A percentile compares a stretch with the other conserved stretches of the same genome.
These are phyloP conservation scores for Sphenodon punctatus DNA, from an alignment of 2,797 vertebrate species.

Conservation along the genomic window DNA sequence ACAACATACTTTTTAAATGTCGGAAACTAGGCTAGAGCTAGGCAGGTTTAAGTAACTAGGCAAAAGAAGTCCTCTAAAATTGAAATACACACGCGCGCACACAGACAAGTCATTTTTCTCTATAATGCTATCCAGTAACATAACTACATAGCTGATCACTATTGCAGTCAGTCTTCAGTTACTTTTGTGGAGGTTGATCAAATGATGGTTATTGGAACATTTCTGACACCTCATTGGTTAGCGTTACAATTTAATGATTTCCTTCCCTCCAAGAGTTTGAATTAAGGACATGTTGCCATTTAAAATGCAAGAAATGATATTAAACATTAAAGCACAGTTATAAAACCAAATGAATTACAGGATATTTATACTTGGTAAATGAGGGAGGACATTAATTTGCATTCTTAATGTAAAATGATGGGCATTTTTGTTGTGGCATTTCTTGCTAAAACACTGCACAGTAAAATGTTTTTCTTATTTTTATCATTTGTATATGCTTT, in stretches of 20 bases:
- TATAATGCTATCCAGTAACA: no score
- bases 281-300: neutral
- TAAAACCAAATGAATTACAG: neutral
- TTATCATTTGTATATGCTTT: neutral
- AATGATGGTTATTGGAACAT: neutral
- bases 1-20: no score
- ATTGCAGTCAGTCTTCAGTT: neutral
- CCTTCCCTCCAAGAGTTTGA: neutral
- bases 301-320: neutral
- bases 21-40: no score
- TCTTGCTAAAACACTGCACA: neutral
- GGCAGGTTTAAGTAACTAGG: no score
- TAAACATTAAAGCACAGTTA: neutral
- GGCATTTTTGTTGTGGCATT: neutral
- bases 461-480: neutral
- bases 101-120: no score
- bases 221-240: rapidly evolving
- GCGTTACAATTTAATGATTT: neutral
- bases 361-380: neutral
- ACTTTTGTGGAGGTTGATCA: neutral
- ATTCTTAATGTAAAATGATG: neutral
- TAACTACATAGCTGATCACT: neutral
- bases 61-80: no score
- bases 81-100: no score
- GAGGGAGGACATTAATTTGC: neutral